Percentiles rank a stretch among this genome's conserved stretches.
phyloP scores from a whole-genome alignment of 1,140 invertebrate genomes.

The Sarcophaga peregrina region DNA sequence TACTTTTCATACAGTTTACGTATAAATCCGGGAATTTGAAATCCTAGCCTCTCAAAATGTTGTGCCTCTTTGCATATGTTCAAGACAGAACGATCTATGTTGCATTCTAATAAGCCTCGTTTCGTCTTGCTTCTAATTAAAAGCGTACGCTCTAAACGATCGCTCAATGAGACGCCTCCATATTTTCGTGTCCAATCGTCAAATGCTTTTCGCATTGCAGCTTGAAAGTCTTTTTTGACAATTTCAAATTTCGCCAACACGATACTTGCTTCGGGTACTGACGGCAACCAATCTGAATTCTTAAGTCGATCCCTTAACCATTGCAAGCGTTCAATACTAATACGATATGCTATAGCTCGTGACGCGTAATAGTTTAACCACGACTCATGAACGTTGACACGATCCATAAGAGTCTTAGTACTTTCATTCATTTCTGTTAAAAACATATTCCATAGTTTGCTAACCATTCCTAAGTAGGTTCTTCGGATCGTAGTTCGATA shows the following conservation, averaged over 20 bases:
- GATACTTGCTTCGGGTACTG: constrained; percentile 50
- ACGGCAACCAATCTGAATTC: constrained; percentile 56
- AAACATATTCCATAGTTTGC: constrained; percentile 78
- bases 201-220: constrained; percentile 61
- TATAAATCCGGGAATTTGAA: constrained; percentile 69
- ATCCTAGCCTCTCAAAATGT: constrained; percentile 69
- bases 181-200: constrained; percentile 72
- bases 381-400: constrained; percentile 72
- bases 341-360: constrained; percentile 51
- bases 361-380: constrained; percentile 79
- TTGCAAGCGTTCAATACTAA: constrained; percentile 56
- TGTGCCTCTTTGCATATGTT: constrained; percentile 59
- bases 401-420: constrained; percentile 76
- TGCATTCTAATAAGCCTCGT: constrained; percentile 79
- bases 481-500: constrained; percentile 73
- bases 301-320: constrained; percentile 54
- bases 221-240: constrained; percentile 52
- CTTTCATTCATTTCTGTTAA: constrained; percentile 79
- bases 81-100: constrained; percentile 73
- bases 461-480: constrained; percentile 75
- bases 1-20: constrained; percentile 73
- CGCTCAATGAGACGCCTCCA: constrained; percentile 71
- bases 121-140: constrained; percentile 75
- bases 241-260: constrained; percentile 54
- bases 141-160: constrained; percentile 76